These are phyloP conservation scores for Macrostomum cliftonense DNA, from an alignment of 2,888 invertebrate species.

Conservation along the genomic window DNA sequence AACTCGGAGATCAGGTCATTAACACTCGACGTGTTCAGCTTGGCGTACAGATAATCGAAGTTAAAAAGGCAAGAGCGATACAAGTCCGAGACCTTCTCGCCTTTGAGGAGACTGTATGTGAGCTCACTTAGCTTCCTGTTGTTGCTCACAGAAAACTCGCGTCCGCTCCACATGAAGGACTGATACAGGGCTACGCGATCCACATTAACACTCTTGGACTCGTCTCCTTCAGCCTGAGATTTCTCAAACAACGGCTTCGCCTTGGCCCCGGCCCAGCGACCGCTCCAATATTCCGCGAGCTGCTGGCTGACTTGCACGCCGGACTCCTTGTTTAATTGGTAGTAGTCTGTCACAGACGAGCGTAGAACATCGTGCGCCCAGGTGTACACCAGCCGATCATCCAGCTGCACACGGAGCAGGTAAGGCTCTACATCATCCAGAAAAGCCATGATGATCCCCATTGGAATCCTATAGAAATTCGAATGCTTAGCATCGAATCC, in stretches of 20 bases:
- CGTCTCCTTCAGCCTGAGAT: conserved; percentile 1
- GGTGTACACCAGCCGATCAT: conserved; percentile 6
- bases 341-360: conserved; percentile 6
- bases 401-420: conserved; percentile 3
- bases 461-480: conserved; percentile 1
- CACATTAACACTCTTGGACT: conserved; percentile 3
- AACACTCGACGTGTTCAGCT: conserved; percentile 2
- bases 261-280: conserved; percentile 5
- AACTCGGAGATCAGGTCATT: conserved; percentile 9
- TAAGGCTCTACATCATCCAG: conserved; percentile 1
- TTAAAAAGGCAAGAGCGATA: conserved; percentile 4
- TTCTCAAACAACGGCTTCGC: conserved; percentile 8
- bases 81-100: conserved; percentile 1
- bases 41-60: conserved; percentile 9
- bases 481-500: conserved; percentile 6
- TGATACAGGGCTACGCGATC: conserved; percentile 2
- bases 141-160: conserved; percentile 2
- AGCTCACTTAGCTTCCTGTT: conserved; percentile 6
- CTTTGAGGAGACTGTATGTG: conserved; percentile 2
- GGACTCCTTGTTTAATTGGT: conserved; percentile 6
- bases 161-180: conserved; percentile 5
- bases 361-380: conserved; percentile 1
- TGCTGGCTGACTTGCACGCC: conserved; percentile 4
- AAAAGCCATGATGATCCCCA: neutral
- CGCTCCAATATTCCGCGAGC: conserved; percentile 7